These are phyloP conservation scores for Stenolophus ochropezus DNA, from an alignment of 2,888 invertebrate species.

Conservation along the genomic window DNA sequence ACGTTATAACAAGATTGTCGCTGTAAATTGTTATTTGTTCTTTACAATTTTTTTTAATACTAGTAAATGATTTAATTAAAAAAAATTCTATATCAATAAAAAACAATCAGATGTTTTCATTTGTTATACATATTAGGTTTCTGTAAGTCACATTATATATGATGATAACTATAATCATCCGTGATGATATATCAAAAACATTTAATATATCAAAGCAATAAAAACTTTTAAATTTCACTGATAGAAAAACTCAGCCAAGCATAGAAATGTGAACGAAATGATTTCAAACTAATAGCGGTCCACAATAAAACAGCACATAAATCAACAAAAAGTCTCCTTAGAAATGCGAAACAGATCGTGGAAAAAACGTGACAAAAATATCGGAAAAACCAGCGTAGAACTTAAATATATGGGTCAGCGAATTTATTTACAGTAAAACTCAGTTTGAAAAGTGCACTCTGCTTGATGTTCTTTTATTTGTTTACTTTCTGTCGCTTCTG, in stretches of 20 bases:
- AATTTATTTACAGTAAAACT: constrained; percentile 6
- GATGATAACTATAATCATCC: too few species aligned
- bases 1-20: too few species aligned
- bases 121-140: too few species aligned
- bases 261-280: constrained; percentile 8
- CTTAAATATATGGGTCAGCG: constrained; percentile 19
- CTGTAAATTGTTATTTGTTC: too few species aligned
- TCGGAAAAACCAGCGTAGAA: background rate
- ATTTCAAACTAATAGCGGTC: background rate
- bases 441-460: constrained; percentile 21
- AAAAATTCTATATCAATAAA: too few species aligned
- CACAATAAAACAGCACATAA: background rate
- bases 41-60: too few species aligned
- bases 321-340: background rate
- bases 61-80: too few species aligned
- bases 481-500: background rate
- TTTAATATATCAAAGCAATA: background rate
- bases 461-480: background rate
- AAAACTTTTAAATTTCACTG: constrained; percentile 2
- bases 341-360: background rate
- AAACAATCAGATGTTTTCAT: too few species aligned
- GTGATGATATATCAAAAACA: too few species aligned
- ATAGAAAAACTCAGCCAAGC: background rate
- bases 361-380: constrained; percentile 17
- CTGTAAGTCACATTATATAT: too few species aligned